A percentile compares a stretch with the other conserved stretches of the same genome.
Conservation (phyloP, 1,140 invertebrate species). For the Brachionus calyciflorus region DNA sequence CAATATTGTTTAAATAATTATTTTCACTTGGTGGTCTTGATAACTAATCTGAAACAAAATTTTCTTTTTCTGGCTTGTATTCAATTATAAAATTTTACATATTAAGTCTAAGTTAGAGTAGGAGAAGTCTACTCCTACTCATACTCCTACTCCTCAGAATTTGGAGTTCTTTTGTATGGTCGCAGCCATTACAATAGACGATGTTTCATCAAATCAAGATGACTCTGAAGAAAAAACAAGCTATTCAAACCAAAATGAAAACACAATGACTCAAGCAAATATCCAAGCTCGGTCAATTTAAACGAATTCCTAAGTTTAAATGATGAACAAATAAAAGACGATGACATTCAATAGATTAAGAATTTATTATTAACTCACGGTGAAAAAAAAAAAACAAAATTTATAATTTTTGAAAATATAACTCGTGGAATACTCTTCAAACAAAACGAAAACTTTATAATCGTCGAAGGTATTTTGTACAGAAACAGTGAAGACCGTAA, state of each 20-base stretch:
- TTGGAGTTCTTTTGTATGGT: too few species aligned
- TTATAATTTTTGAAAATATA: background rate
- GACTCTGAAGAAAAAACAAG: background rate
- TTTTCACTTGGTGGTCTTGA: too few species aligned
- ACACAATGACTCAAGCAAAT: background rate
- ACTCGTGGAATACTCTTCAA: background rate
- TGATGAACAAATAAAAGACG: too few species aligned
- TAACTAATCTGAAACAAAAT: too few species aligned
- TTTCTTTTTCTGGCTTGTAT: too few species aligned
- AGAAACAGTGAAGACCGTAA: background rate
- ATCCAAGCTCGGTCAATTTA: too few species aligned
- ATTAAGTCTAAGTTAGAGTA: background rate
- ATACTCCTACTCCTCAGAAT: too few species aligned
- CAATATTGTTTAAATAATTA: background rate
- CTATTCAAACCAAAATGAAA: background rate
- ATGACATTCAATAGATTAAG: too few species aligned
- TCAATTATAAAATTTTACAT: too few species aligned
- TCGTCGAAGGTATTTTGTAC: background rate
- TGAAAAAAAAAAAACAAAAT: background rate
- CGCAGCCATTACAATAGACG: background rate
- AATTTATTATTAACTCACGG: too few species aligned
- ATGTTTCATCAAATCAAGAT: too few species aligned
- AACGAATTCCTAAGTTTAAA: too few species aligned
- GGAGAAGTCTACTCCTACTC: conserved; percentile 47
- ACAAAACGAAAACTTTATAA: background rate